Percentiles rank a stretch among this genome's conserved stretches.
Evolutionary conservation across 2,888 invertebrate species (phyloP).

Genomic region (Synergus laeviventris): DNA sequence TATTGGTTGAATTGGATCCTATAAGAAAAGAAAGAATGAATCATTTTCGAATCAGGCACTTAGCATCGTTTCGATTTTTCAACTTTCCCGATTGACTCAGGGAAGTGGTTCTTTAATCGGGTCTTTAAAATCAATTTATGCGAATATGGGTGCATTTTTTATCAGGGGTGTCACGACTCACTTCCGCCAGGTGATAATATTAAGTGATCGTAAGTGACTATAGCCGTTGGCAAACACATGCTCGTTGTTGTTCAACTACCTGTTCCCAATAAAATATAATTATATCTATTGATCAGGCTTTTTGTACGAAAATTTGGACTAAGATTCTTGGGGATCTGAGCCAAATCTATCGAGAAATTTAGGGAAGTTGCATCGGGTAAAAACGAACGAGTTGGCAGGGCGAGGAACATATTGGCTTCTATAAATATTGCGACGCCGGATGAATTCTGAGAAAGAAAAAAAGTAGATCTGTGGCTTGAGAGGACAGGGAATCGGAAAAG

Average conservation of each 20-base stretch:
- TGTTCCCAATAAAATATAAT: constrained; percentile 66
- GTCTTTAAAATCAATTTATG: constrained; percentile 33
- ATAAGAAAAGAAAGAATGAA: constrained; percentile 14
- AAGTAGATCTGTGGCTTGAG: constrained; percentile 46
- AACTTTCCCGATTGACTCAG: neutral
- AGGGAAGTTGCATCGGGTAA: constrained; percentile 17
- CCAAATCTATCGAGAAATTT: constrained; percentile 17
- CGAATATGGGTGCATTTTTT: constrained; percentile 25
- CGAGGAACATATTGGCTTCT: constrained; percentile 58
- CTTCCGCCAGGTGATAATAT: constrained; percentile 42
- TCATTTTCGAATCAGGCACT: neutral
- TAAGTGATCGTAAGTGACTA: constrained; percentile 25
- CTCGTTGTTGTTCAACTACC: constrained; percentile 56
- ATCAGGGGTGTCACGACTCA: constrained; percentile 38
- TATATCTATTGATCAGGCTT: constrained; percentile 41
- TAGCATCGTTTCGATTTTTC: neutral
- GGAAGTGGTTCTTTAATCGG: neutral
- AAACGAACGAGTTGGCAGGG: constrained; percentile 39
- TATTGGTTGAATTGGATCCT: too few species aligned
- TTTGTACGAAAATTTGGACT: neutral
- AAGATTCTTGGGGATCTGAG: neutral
- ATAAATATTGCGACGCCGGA: constrained; percentile 63
- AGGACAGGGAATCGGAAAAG: constrained; percentile 53
- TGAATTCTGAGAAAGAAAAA: constrained; percentile 58
- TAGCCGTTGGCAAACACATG: constrained; percentile 47